Evolutionary conservation across 2,888 invertebrate species (phyloP), one percentile per base, ranked within the genome.

Genomic region (Drymonia ruficornis): DNA sequence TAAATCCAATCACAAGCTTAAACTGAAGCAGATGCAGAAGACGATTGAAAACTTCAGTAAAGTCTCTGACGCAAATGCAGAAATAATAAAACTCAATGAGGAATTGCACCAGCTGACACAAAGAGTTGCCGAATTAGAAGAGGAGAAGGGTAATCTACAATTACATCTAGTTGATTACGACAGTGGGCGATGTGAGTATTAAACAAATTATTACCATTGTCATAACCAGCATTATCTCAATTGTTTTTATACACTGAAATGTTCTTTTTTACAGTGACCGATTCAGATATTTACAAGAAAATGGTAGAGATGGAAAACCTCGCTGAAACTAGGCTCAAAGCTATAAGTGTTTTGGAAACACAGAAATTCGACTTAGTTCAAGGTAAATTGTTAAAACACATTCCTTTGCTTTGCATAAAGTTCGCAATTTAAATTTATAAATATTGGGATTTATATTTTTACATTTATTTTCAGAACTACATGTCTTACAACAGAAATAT

Each of bases 81-180:
- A 96, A 81, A 91, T 96, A 55, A 93, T 95, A 0, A 94, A 93
- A 67, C 84, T 96, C 49, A 93, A 93, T 74, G 93, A 93, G 56
- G 95, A 95, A 74, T 93, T 95, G 65, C 93, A 94, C 61, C 93
- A 94, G 65, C 85, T 96, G 49, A 95, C 95, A 61, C 96, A 96
- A 70, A 95, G 95, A 91, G 94, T 98, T 59, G 96, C 96, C 13
- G 96, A 97, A 80, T 87, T 98, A 64, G 97, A 97, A 88, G 97
- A 97, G 85, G 98, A 98, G 88, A 98, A 98, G 90, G 97, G 97
- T 74, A 97, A 97, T 89, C 94, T 98, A 78, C 97, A 98, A 88
- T 92, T 98, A 80, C 96, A 96, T 89, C 94, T 97, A 81, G 95
- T 97, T 72, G 96, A 97, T 88, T 95, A 96, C 87, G 96, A 96